A percentile compares a stretch with the other conserved stretches of the same genome.
These are phyloP conservation scores for Rhingia rostrata DNA, from an alignment of 2,888 invertebrate genomes.

Conservation along the genomic window DNA sequence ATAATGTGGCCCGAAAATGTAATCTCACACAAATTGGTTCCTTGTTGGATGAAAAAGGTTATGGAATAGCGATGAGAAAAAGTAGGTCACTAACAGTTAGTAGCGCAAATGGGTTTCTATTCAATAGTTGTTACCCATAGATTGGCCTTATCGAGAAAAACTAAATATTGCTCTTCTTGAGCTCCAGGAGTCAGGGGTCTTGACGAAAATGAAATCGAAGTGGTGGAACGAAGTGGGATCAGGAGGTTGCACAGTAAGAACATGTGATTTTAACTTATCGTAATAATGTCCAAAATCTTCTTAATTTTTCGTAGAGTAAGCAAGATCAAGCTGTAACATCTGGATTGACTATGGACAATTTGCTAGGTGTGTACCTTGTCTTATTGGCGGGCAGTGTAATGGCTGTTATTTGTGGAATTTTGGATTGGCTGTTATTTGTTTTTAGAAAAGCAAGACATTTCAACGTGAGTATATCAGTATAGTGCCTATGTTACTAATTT, in stretches of 20 bases:
- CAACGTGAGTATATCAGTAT: conserved; percentile 77
- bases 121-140: conserved; percentile 72
- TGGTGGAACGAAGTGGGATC: conserved; percentile 95
- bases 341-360: conserved; percentile 86
- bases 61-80: conserved; percentile 89
- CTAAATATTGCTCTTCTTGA: conserved; percentile 91
- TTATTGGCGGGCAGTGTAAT: conserved; percentile 83
- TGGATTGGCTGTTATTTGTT: conserved; percentile 80
- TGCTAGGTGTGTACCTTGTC: conserved; percentile 86
- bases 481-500: background rate
- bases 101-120: background rate
- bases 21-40: conserved; percentile 86
- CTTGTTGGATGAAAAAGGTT: conserved; percentile 88
- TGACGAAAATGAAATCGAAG: conserved; percentile 90
- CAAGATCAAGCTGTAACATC: conserved; percentile 80
- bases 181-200: conserved; percentile 91
- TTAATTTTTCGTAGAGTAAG: conserved; percentile 76
- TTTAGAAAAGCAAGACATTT: conserved; percentile 78
- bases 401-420: conserved; percentile 79
- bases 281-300: background rate
- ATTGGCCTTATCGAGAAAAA: conserved; percentile 86
- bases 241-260: conserved; percentile 87
- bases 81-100: conserved; percentile 81
- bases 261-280: background rate
- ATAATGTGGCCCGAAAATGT: conserved; percentile 87